Evolutionary conservation across 2,113 vertebrate genomes (phyloP).

Genomic region (Rostratula benghalensis): DNA sequence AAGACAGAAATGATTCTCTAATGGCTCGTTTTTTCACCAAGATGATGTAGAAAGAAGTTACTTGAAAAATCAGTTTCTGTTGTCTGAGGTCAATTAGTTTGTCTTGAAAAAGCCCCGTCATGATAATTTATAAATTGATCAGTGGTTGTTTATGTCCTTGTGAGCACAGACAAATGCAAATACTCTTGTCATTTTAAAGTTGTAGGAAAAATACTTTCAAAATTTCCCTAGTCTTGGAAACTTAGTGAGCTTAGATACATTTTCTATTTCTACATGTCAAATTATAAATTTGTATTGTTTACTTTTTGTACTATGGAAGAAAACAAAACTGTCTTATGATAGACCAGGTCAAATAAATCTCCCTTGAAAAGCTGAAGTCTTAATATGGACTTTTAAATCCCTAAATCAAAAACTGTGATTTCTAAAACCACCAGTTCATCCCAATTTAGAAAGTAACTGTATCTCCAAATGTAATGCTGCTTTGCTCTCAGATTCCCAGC

Average conservation of each 20-base stretch:
- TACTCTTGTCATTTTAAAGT: background rate
- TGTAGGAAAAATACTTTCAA: background rate
- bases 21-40: background rate
- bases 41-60: background rate
- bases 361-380: background rate
- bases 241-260: background rate
- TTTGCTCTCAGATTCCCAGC: background rate
- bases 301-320: background rate
- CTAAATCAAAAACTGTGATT: background rate
- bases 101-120: background rate
- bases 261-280: background rate
- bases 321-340: background rate
- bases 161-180: background rate
- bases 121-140: background rate
- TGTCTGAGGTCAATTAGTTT: background rate
- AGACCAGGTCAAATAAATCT: background rate
- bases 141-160: background rate
- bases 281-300: background rate
- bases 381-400: background rate
- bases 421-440: background rate
- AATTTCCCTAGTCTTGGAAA: background rate
- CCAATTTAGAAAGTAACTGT: background rate
- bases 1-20: background rate
- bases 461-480: background rate
- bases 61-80: background rate